phyloP scores from a whole-genome alignment of 2,113 vertebrate genomes.

The Rhinichthys klamathensis region DNA sequence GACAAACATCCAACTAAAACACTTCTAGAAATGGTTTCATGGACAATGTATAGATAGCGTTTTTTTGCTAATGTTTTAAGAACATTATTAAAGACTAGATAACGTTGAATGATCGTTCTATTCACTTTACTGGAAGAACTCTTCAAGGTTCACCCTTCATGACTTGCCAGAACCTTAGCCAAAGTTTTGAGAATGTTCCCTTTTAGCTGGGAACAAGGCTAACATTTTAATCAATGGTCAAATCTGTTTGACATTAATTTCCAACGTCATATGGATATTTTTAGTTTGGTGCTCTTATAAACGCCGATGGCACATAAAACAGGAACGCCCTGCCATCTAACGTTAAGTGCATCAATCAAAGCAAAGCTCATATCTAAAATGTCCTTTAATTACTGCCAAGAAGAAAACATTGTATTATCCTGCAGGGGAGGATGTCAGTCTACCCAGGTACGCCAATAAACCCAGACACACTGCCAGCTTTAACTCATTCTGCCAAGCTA shows the following conservation, averaged over 20 bases:
- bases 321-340: background rate
- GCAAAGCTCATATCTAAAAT: constrained; percentile 2
- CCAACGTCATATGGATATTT: too few species aligned
- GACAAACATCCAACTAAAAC: too few species aligned
- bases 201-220: background rate
- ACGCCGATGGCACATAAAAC: background rate
- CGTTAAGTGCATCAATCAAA: background rate
- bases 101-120: too few species aligned
- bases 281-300: background rate
- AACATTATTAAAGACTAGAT: too few species aligned
- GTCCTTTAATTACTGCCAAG: background rate
- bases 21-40: too few species aligned
- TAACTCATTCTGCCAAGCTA: constrained; percentile 43
- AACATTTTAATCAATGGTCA: background rate
- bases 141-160: too few species aligned
- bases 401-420: background rate
- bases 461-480: constrained; percentile 22
- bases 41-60: too few species aligned
- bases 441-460: background rate
- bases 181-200: too few species aligned
- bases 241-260: too few species aligned
- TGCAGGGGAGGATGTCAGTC: background rate
- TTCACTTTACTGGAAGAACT: too few species aligned
- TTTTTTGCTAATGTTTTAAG: too few species aligned
- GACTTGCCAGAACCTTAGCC: too few species aligned